Evolutionary conservation across 2,888 invertebrate genomes (phyloP).

Genomic region (Nephrocerus scutellatus): DNA sequence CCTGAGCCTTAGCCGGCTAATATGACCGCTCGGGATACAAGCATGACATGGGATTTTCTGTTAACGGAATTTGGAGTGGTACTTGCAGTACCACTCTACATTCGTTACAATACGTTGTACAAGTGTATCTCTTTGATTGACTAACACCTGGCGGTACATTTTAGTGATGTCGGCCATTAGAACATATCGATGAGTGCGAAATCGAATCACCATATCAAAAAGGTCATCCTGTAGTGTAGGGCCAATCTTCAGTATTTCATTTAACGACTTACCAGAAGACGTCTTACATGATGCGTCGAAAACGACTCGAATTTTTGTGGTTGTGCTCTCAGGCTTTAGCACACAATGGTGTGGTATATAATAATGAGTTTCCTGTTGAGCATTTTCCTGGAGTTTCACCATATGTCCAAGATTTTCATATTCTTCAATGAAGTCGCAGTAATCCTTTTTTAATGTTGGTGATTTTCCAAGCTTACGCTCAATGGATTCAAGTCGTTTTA

Average conservation of each 20-base stretch:
- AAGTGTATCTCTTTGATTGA: slow-evolving; percentile 1
- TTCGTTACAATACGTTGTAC: slow-evolving; percentile 9
- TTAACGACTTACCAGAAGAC: slow-evolving; percentile 7
- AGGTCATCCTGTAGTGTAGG: slow-evolving; percentile 11
- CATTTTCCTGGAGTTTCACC: background rate
- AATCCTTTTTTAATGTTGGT: slow-evolving; percentile 1
- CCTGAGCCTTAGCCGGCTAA: no score
- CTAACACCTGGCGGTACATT: slow-evolving; percentile 9
- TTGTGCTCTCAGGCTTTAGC: slow-evolving; percentile 7
- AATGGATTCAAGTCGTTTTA: slow-evolving; percentile 2
- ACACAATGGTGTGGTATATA: slow-evolving; percentile 10
- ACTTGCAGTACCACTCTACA: no score
- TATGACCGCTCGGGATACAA: no score
- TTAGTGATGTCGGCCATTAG: slow-evolving; percentile 11
- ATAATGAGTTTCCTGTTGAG: slow-evolving; percentile 3
- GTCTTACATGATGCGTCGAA: slow-evolving; percentile 9
- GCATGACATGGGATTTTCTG: no score
- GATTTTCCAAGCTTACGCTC: slow-evolving; percentile 7
- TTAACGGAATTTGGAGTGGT: no score
- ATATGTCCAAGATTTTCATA: slow-evolving; percentile 11
- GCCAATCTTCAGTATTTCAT: slow-evolving; percentile 12
- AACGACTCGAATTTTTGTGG: slow-evolving; percentile 9
- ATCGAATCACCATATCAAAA: slow-evolving; percentile 6
- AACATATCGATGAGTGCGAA: slow-evolving; percentile 8
- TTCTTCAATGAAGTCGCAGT: slow-evolving; percentile 10